Percentiles rank a stretch among this genome's conserved stretches.
These are phyloP conservation scores for Parnassius orleans DNA, from an alignment of 2,888 invertebrate species.

Conservation along the genomic window DNA sequence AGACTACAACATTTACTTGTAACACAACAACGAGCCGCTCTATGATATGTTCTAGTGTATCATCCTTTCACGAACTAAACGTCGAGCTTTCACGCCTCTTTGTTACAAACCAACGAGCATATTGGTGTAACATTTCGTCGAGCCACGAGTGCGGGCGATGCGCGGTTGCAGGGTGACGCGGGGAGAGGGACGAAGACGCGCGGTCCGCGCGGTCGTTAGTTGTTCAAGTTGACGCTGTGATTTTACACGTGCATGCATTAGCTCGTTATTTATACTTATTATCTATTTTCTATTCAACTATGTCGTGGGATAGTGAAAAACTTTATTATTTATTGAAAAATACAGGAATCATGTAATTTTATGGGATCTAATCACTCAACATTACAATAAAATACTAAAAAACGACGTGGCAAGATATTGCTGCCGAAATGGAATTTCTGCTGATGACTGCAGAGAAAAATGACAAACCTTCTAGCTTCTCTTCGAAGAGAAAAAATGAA, in stretches of 20 bases:
- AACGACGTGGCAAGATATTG: conserved; percentile 36
- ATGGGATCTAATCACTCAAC: conserved; percentile 33
- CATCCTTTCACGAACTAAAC: too few relatives aligned
- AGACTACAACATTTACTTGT: background rate
- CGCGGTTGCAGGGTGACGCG: conserved; percentile 28
- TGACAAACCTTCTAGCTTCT: too few relatives aligned
- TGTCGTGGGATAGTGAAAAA: conserved; percentile 34
- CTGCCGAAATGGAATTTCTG: conserved; percentile 32
- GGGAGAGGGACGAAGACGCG: conserved; percentile 25
- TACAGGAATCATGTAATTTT: conserved; percentile 34
- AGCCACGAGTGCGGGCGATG: conserved; percentile 27
- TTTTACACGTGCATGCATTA: conserved; percentile 26
- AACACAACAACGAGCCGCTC: too few relatives aligned
- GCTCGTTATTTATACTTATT: conserved; percentile 20
- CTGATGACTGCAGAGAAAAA: too few relatives aligned
- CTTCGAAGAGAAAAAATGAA: conserved; percentile 33
- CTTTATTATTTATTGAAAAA: conserved; percentile 35
- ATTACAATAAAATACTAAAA: conserved; percentile 36
- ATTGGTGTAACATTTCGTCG: conserved; percentile 19
- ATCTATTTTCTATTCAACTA: conserved; percentile 31
- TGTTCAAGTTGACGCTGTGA: conserved; percentile 25
- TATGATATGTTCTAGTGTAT: too few relatives aligned
- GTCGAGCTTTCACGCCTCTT: too few relatives aligned
- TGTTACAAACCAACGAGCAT: too few relatives aligned
- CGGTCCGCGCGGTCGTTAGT: background rate